Conservation (phyloP, 2,113 vertebrate species). For the Leptocoma aspasia region DNA sequence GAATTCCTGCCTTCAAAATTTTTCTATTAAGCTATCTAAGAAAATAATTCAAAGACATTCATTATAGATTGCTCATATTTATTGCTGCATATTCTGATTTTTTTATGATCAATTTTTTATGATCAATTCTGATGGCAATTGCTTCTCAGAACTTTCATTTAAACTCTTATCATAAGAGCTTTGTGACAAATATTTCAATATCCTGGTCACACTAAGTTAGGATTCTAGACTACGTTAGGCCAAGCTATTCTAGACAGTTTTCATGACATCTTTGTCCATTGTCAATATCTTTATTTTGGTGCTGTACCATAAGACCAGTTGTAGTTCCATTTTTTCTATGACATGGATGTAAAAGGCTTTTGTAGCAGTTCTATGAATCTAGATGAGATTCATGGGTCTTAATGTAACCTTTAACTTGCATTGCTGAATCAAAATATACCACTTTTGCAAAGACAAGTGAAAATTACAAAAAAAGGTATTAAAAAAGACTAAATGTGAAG, state of each 20-base stretch:
- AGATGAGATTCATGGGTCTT: not conserved
- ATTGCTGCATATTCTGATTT: not conserved
- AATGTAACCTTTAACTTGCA: not conserved
- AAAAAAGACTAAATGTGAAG: not conserved
- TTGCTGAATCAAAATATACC: not conserved
- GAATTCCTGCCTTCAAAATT: not conserved
- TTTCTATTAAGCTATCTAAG: not conserved
- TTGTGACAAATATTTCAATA: not conserved
- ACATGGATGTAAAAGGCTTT: not conserved
- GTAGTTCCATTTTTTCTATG: not conserved
- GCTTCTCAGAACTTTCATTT: not conserved
- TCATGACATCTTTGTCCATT: not conserved
- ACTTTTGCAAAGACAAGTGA: not conserved
- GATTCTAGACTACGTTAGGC: not conserved
- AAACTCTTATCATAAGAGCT: not conserved
- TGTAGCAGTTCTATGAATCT: not conserved
- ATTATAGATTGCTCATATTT: not conserved
- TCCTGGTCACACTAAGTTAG: not conserved
- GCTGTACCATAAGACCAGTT: rapidly evolving
- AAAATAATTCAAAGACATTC: not conserved
- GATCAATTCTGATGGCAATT: not conserved
- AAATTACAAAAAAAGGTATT: not conserved
- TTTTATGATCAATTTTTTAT: not conserved
- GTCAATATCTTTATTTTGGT: not conserved
- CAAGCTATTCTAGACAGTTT: not conserved